Evolutionary conservation across 2,797 vertebrate genomes (phyloP).

Genomic region (Danio kyathit): DNA sequence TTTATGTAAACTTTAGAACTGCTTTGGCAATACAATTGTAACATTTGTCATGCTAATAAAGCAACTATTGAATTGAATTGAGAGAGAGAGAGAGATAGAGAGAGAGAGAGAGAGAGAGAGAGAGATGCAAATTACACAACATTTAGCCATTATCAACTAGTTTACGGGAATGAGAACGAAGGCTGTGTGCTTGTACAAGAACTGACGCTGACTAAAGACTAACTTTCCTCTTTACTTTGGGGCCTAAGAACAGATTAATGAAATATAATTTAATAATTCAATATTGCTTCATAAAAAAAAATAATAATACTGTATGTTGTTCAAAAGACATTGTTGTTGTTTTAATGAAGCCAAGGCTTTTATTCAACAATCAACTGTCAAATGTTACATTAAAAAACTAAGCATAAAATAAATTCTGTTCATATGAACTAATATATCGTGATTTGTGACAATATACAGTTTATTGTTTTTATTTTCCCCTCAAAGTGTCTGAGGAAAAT

Average conservation of each 20-base stretch:
- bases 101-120: background rate
- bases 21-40: no score
- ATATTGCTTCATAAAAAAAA: background rate
- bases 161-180: constrained; percentile 13
- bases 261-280: background rate
- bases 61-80: no score
- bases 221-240: background rate
- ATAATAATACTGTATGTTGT: no score
- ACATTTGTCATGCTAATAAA: no score
- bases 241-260: background rate
- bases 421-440: no score
- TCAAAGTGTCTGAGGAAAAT: background rate
- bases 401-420: background rate
- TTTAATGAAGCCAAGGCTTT: no score
- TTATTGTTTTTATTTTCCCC: no score
- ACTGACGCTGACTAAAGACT: background rate
- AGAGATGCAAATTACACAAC: constrained; percentile 14
- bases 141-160: background rate
- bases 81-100: constrained; percentile 9
- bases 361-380: no score
- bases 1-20: no score
- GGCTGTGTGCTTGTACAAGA: constrained; percentile 10
- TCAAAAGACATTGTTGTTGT: no score
- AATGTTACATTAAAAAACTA: no score
- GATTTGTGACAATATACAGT: no score